Evolutionary conservation across 2,888 invertebrate genomes (phyloP).

Genomic region (Neuroscelio doddi): DNA sequence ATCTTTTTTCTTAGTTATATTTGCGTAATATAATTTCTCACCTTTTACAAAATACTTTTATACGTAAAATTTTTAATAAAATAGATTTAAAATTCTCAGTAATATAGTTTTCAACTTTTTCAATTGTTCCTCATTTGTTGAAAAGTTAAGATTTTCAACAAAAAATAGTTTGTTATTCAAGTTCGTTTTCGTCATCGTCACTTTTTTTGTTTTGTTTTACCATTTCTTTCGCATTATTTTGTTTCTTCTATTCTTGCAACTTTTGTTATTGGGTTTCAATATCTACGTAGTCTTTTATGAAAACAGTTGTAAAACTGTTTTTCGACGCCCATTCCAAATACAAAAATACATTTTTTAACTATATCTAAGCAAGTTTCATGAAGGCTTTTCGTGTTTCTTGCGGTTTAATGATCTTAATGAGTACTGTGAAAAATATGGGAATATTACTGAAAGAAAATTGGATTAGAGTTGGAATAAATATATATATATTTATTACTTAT

Average conservation of each 20-base stretch:
- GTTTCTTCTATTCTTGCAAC: too few relatives aligned
- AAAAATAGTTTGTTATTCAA: conserved; percentile 91
- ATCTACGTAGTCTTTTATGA: conserved; percentile 53
- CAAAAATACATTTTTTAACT: conserved; percentile 90
- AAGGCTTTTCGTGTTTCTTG: conserved; percentile 95
- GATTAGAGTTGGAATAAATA: too few relatives aligned
- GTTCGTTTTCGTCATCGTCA: conserved; percentile 75
- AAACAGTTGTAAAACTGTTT: conserved; percentile 78
- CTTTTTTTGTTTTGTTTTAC: conserved; percentile 53
- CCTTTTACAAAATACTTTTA: conserved; percentile 85
- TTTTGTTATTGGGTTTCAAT: too few relatives aligned
- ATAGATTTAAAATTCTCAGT: background rate
- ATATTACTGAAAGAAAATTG: too few relatives aligned
- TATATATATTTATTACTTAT: too few relatives aligned
- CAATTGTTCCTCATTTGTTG: conserved; percentile 83
- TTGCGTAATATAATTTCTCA: conserved; percentile 74
- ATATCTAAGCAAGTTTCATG: conserved; percentile 89
- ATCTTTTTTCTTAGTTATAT: conserved; percentile 90
- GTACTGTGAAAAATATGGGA: too few relatives aligned
- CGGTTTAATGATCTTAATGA: conserved; percentile 89
- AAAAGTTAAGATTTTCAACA: conserved; percentile 94
- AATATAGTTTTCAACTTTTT: too few relatives aligned
- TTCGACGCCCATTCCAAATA: conserved; percentile 99
- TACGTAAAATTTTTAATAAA: conserved; percentile 65
- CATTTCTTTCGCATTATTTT: conserved; percentile 41